These are phyloP conservation scores for Drosophila eohydei DNA, from an alignment of 2,888 invertebrate genomes.

Conservation along the genomic window DNA sequence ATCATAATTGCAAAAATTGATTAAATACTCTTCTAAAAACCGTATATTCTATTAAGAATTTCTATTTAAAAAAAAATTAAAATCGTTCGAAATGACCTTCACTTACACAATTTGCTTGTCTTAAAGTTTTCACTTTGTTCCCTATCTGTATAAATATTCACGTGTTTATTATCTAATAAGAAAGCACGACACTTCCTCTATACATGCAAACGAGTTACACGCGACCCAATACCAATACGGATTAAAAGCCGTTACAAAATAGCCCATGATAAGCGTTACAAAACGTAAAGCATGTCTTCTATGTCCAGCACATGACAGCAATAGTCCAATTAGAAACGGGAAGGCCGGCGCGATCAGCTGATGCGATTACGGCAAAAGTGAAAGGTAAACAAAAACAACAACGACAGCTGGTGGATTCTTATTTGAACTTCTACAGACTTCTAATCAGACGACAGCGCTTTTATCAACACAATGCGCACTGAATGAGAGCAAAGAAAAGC, in stretches of 20 bases:
- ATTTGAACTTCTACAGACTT: conserved; percentile 26
- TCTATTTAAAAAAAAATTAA: background rate
- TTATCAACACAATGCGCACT: conserved; percentile 25
- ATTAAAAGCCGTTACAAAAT: conserved; percentile 10
- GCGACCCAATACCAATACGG: conserved; percentile 11
- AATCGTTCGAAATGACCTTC: background rate
- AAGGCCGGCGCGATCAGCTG: conserved; percentile 48
- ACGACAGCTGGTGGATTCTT: conserved; percentile 21
- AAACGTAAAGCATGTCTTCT: conserved; percentile 1
- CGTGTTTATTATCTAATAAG: conserved; percentile 25
- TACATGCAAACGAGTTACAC: conserved; percentile 20
- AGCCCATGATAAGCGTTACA: conserved; percentile 12
- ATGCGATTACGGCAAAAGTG: conserved; percentile 51
- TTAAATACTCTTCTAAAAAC: background rate
- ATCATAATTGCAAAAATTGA: no score
- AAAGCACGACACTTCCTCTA: background rate
- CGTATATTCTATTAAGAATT: background rate
- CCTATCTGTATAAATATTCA: background rate
- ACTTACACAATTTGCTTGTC: background rate
- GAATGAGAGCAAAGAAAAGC: background rate
- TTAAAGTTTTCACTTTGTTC: background rate
- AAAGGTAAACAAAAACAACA: conserved; percentile 60
- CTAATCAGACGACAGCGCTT: conserved; percentile 43
- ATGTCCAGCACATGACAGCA: background rate
- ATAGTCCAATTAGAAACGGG: conserved; percentile 23